Evolutionary conservation across 2,797 vertebrate genomes (phyloP), one percentile per base, ranked within the genome.

Genomic region (Danio choprae): DNA sequence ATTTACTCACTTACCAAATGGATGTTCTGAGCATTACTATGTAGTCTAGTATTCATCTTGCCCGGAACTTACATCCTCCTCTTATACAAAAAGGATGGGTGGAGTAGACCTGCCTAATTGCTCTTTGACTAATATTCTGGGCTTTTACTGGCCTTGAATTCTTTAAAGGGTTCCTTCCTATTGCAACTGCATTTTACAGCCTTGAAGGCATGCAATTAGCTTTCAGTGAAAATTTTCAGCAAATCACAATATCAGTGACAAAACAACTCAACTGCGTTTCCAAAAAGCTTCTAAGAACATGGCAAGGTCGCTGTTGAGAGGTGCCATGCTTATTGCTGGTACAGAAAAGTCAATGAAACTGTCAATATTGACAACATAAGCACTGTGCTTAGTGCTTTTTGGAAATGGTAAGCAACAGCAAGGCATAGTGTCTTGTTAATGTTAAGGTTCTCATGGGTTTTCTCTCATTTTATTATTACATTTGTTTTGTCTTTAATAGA

Each of bases 1-100:
- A 50, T 59, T 29, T 50, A 70, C 22, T 55, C 11, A 46, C 3
- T 20, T 53, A 63, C 44, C 10, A 81, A 72, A 83, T 59, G 67
- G 65, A 65, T 59, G 46, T 51, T 76, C 64, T 79, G 63, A 41
- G 74, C 46, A 75, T 18, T 20, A 60, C 59, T 53, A 15, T 77
- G 55, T 55, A 67, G 20, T 56, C 18, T 36, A 41, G 29, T 38
- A 36, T 8, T 20, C 12, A 5, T 13, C 6, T 20, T 51, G 7
- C 18, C 16, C 20, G 71, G 36, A 82, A 78, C 78, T 40, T 18
- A 1, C 12, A 65, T 51, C 56, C 43, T 41, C 22, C 1, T 48
- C 29, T 48, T 20, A 68, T 65, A 18, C 44, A 62, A 59, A 59
- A 16, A 29, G 12, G 48, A 50, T 63, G 18, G 10, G 16, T 58